phyloP scores from a whole-genome alignment of 2,113 vertebrate genomes.

The Chaetura pelagica region DNA sequence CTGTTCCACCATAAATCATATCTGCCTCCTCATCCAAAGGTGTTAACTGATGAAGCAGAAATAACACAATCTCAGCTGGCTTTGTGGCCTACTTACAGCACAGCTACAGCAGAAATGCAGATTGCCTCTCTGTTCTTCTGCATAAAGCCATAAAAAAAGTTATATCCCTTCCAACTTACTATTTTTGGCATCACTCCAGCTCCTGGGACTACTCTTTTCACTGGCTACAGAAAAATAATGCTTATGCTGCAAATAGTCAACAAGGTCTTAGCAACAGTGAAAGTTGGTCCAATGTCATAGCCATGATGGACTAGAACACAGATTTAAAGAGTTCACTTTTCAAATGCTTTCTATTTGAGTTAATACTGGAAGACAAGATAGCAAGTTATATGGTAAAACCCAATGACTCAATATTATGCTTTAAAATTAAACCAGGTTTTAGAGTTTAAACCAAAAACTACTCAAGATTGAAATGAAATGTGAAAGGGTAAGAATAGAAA shows the following conservation, averaged over 20 bases:
- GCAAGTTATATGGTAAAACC: background rate
- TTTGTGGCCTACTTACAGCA: slow-evolving; percentile 60
- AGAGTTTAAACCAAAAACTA: background rate
- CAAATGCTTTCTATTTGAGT: background rate
- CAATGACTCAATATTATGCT: background rate
- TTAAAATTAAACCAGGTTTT: background rate
- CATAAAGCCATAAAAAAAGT: slow-evolving; percentile 25
- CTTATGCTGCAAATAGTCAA: background rate
- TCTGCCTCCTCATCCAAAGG: slow-evolving; percentile 66
- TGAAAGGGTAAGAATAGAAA: background rate
- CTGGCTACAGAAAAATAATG: background rate
- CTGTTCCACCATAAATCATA: slow-evolving; percentile 76
- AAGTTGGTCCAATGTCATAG: background rate
- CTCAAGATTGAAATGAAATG: background rate
- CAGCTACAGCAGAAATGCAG: slow-evolving; percentile 5
- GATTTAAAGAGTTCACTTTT: background rate
- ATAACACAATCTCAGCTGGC: slow-evolving; percentile 60
- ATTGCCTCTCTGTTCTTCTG: background rate
- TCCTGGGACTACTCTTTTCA: background rate
- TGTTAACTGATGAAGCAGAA: slow-evolving; percentile 71
- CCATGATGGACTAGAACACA: background rate
- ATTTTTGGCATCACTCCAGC: slow-evolving; percentile 10
- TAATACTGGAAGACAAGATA: background rate
- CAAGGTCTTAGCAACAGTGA: background rate
- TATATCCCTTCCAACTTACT: background rate